phyloP scores from a whole-genome alignment of 1,140 invertebrate genomes.

The Procambarus virginalis region DNA sequence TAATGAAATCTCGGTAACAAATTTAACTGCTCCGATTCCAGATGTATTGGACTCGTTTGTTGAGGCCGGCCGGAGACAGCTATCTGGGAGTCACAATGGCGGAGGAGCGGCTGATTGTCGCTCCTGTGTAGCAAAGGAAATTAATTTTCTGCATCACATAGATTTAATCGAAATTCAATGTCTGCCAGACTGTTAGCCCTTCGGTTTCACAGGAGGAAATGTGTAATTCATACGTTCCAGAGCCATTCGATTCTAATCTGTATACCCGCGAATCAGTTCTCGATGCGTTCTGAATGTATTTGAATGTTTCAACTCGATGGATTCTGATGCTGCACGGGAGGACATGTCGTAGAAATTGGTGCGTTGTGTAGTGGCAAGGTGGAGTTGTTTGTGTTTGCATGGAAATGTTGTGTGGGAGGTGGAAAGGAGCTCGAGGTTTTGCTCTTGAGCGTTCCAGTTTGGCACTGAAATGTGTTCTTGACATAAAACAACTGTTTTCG shows the following conservation, averaged over 20 bases:
- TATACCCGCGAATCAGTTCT: not conserved
- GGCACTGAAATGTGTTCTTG: no score
- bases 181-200: not conserved
- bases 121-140: not conserved
- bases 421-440: no score
- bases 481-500: no score
- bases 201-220: not conserved
- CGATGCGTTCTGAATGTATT: not conserved
- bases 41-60: not conserved
- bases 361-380: no score
- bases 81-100: not conserved
- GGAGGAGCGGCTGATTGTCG: not conserved
- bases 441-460: no score
- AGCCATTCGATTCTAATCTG: not conserved
- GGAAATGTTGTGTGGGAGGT: no score
- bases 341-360: no score
- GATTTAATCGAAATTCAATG: conserved; percentile 1
- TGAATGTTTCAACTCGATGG: not conserved
- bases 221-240: not conserved
- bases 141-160: conserved; percentile 8
- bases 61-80: not conserved
- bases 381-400: no score
- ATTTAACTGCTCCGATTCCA: no score
- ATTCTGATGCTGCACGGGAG: not conserved
- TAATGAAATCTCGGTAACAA: no score